A percentile compares a stretch with the other conserved stretches of the same genome.
Conservation (phyloP, 2,113 vertebrate genomes). For the Indicator maculatus region DNA sequence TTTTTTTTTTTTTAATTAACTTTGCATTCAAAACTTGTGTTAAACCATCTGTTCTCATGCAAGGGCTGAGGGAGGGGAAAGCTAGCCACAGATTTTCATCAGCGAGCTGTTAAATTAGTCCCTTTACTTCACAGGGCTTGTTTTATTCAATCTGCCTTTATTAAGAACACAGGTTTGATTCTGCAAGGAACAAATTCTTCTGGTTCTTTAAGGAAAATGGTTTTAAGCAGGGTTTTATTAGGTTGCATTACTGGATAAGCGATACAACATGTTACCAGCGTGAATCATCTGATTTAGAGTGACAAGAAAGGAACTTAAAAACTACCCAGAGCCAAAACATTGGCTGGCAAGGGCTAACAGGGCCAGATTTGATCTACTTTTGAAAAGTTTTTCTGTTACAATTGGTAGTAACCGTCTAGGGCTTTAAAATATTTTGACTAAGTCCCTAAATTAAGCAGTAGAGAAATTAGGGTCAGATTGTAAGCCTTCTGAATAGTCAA, state of each 20-base stretch:
- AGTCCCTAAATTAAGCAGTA: not conserved
- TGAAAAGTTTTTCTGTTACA: slow-evolving; percentile 52
- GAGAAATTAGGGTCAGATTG: slow-evolving; percentile 28
- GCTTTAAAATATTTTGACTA: slow-evolving; percentile 66
- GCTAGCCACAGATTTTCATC: slow-evolving; percentile 63
- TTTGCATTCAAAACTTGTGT: slow-evolving; percentile 61
- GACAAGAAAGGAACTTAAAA: slow-evolving; percentile 69
- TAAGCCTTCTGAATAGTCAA: not conserved
- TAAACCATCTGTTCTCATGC: slow-evolving; percentile 62
- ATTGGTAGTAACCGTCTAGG: slow-evolving; percentile 55
- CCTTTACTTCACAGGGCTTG: slow-evolving; percentile 47
- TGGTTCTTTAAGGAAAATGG: slow-evolving; percentile 72
- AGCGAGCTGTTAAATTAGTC: slow-evolving; percentile 62
- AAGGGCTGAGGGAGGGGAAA: slow-evolving; percentile 47
- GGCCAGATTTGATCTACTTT: slow-evolving; percentile 64
- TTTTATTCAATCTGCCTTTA: slow-evolving; percentile 74
- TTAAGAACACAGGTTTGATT: slow-evolving; percentile 73
- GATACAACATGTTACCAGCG: slow-evolving; percentile 74
- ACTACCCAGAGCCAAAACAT: slow-evolving; percentile 67
- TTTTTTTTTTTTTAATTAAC: slow-evolving; percentile 64
- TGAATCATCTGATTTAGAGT: slow-evolving; percentile 72
- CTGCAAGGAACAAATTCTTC: slow-evolving; percentile 75
- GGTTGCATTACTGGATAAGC: slow-evolving; percentile 69
- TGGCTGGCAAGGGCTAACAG: slow-evolving; percentile 43
- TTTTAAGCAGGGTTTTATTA: slow-evolving; percentile 70